Conservation (phyloP, 2,113 vertebrate genomes). For the Globicephala melas region DNA sequence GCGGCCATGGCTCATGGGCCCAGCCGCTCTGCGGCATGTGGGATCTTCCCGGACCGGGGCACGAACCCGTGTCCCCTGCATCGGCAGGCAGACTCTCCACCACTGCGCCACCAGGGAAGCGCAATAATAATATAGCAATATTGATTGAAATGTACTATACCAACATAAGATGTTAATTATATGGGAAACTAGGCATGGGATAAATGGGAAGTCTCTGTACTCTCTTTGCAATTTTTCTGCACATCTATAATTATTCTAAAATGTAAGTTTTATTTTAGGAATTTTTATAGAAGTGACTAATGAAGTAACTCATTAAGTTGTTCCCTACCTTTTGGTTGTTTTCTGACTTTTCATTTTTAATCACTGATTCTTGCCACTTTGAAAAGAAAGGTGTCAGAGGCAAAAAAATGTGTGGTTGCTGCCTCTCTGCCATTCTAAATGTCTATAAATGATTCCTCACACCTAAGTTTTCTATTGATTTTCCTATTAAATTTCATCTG, state of each 20-base stretch:
- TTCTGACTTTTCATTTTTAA: conserved; percentile 22
- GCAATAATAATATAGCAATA: neutral
- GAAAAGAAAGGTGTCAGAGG: neutral
- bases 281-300: neutral
- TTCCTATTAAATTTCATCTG: neutral
- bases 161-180: neutral
- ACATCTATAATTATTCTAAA: neutral
- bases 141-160: neutral
- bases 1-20: too few species aligned
- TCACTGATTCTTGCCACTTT: neutral
- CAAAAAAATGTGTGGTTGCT: neutral
- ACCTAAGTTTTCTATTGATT: neutral
- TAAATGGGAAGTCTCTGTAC: neutral
- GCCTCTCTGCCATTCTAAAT: neutral
- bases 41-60: too few species aligned
- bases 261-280: neutral
- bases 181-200: neutral
- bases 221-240: neutral
- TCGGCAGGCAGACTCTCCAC: too few species aligned
- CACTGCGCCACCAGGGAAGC: too few species aligned
- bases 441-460: neutral
- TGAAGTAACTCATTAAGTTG: neutral
- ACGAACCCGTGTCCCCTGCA: too few species aligned
- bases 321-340: neutral
- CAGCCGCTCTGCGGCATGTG: too few species aligned